Percentiles rank a stretch among this genome's conserved stretches.
Conservation (phyloP, 2,113 vertebrate species). For the Struthidea cinerea region DNA sequence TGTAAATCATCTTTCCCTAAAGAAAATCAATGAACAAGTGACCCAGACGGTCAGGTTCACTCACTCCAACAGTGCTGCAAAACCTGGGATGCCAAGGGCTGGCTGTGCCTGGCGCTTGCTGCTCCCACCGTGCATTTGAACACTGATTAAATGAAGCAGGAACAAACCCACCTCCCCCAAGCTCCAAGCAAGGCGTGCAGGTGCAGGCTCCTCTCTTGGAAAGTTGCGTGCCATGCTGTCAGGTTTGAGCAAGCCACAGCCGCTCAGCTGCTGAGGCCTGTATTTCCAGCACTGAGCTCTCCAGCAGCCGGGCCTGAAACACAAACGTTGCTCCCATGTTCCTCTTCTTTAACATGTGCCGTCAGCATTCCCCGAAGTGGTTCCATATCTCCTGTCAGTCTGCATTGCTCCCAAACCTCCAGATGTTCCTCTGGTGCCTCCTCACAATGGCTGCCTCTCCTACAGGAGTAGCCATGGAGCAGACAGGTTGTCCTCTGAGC, state of each 20-base stretch:
- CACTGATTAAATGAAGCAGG: not conserved
- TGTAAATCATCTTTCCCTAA: not conserved
- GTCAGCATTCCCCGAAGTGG: rapidly evolving
- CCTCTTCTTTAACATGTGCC: not conserved
- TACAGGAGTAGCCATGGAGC: not conserved
- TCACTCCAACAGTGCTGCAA: not conserved
- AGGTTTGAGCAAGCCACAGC: not conserved
- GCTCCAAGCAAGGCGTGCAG: not conserved
- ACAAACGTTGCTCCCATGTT: rapidly evolving
- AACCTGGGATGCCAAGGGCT: not conserved
- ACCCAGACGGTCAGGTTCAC: not conserved
- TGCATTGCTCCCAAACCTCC: not conserved
- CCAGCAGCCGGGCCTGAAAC: not conserved
- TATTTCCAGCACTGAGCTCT: not conserved
- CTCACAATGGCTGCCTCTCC: rapidly evolving
- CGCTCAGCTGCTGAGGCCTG: not conserved
- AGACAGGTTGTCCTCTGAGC: not conserved
- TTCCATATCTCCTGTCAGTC: not conserved
- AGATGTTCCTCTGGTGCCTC: not conserved
- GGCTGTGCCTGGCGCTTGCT: not conserved
- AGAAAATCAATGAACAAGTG: not conserved
- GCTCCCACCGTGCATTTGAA: not conserved
- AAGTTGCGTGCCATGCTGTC: rapidly evolving
- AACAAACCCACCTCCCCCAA: not conserved
- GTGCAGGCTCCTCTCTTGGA: not conserved